phyloP scores from a whole-genome alignment of 2,113 vertebrate genomes.

The Prionailurus viverrinus region DNA sequence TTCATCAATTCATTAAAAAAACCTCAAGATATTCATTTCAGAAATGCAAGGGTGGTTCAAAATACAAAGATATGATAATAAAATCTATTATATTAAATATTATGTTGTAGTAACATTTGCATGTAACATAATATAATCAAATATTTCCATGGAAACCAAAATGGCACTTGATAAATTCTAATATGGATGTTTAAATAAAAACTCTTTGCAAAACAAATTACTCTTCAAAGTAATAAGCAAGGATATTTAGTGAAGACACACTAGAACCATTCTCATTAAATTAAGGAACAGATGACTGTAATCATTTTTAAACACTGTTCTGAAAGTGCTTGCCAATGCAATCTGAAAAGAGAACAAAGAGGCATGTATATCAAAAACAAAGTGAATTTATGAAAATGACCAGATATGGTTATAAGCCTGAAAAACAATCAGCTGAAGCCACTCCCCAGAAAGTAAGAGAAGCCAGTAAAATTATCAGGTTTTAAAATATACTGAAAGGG shows the following conservation, averaged over 20 bases:
- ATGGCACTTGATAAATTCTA: background rate
- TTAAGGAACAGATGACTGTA: background rate
- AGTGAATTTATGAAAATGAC: conserved; percentile 11
- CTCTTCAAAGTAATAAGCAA: background rate
- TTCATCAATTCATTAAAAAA: background rate
- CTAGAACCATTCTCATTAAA: background rate
- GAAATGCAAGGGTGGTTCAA: background rate
- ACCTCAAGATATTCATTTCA: background rate
- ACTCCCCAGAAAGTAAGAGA: background rate
- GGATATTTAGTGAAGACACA: background rate
- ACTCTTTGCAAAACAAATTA: background rate
- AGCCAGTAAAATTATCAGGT: background rate
- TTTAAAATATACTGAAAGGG: background rate
- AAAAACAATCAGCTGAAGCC: background rate
- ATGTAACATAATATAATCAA: background rate
- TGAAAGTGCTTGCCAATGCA: background rate
- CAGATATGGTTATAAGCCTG: background rate
- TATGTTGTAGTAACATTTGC: background rate
- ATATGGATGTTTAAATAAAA: background rate
- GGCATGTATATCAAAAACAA: background rate
- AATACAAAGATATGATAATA: background rate
- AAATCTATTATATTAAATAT: background rate
- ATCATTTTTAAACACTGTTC: conserved; percentile 17
- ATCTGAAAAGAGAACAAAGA: background rate
- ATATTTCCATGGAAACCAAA: background rate